These are phyloP conservation scores for Lycorma delicatula DNA, from an alignment of 1,140 invertebrate species.

Conservation along the genomic window DNA sequence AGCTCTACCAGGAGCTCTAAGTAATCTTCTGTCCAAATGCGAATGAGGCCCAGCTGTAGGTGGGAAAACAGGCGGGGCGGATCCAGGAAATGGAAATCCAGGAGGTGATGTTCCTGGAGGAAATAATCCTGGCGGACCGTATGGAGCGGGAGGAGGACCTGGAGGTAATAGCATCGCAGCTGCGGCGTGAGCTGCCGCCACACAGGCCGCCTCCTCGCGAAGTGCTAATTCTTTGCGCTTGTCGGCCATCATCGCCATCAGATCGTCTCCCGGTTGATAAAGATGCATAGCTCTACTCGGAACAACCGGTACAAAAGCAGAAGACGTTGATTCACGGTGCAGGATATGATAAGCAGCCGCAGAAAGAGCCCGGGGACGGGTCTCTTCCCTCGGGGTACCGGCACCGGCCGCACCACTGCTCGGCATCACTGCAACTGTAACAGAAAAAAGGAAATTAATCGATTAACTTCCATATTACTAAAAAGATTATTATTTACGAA, in stretches of 20 bases:
- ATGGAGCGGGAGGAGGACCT: conserved; percentile 10
- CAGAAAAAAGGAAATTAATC: no score
- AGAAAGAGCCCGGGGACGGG: conserved; percentile 4
- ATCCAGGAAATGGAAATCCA: conserved; percentile 17
- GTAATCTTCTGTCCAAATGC: conserved; percentile 58
- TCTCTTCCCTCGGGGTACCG: neutral
- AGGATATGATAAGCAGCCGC: conserved; percentile 19
- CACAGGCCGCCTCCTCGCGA: conserved; percentile 48
- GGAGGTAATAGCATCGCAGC: conserved; percentile 40
- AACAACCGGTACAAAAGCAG: conserved; percentile 73
- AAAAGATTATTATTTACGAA: no score
- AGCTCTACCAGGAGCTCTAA: conserved; percentile 67
- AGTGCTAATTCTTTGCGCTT: conserved; percentile 70
- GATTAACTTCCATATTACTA: no score
- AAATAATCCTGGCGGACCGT: conserved; percentile 17
- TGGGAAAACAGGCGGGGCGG: conserved; percentile 19
- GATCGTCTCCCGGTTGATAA: conserved; percentile 48
- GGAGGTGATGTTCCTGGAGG: conserved; percentile 15
- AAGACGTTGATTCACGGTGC: conserved; percentile 28
- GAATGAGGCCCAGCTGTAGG: conserved; percentile 57
- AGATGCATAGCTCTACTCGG: conserved; percentile 62
- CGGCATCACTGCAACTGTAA: conserved; percentile 21
- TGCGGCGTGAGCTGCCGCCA: conserved; percentile 37
- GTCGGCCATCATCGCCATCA: conserved; percentile 80
- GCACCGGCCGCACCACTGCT: conserved; percentile 15